A percentile compares a stretch with the other conserved stretches of the same genome.
Conservation (phyloP, 1,140 invertebrate species). For the Drosophila quadrilineata region DNA sequence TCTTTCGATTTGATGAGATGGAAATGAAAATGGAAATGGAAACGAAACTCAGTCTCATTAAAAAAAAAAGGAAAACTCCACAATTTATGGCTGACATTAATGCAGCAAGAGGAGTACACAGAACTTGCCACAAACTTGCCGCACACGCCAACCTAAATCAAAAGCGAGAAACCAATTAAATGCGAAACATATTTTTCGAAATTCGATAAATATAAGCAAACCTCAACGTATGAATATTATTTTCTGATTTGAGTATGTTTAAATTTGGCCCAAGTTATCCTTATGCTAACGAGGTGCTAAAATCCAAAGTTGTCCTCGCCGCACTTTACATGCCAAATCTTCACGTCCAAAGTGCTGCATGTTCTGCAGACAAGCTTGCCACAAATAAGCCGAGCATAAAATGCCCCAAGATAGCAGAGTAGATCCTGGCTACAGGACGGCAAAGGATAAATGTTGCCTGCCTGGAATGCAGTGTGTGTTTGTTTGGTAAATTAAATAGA, state of each 20-base stretch:
- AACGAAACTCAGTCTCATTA: constrained; percentile 8
- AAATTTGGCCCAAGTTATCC: no score
- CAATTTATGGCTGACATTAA: no score
- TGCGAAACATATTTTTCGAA: no score
- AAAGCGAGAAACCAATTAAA: no score
- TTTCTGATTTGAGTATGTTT: neutral
- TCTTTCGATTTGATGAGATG: constrained; percentile 6
- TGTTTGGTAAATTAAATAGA: constrained; percentile 61
- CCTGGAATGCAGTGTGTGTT: constrained; percentile 21
- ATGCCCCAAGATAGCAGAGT: constrained; percentile 34
- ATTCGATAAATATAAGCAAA: no score
- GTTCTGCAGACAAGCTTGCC: constrained; percentile 17
- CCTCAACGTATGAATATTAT: neutral
- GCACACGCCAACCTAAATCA: no score
- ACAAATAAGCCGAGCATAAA: constrained; percentile 72
- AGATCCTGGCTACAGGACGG: constrained; percentile 9
- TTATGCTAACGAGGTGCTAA: constrained; percentile 6
- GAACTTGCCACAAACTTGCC: no score
- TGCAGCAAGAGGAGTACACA: no score
- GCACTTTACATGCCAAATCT: constrained; percentile 11
- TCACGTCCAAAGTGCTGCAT: constrained; percentile 26
- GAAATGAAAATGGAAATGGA: no score
- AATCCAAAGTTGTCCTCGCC: neutral
- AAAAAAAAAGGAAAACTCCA: constrained; percentile 10
- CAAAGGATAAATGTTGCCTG: constrained; percentile 30